These are phyloP conservation scores for Proales similis DNA, from an alignment of 1,140 invertebrate genomes.

Conservation along the genomic window DNA sequence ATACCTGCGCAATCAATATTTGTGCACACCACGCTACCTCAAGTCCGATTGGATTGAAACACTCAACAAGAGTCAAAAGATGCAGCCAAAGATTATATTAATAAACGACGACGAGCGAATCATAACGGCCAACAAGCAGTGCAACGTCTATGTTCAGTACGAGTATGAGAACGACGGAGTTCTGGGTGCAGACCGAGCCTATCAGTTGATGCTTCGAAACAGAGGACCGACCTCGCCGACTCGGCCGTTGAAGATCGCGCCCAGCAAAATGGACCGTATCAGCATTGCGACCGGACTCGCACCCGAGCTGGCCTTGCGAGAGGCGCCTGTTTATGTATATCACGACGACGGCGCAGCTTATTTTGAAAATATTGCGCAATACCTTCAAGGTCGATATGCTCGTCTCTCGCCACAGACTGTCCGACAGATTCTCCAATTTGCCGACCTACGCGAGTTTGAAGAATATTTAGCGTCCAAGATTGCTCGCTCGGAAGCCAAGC, in stretches of 20 bases:
- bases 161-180: conserved; percentile 32
- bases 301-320: conserved; percentile 1
- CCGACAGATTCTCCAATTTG: conserved; percentile 25
- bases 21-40: conserved; percentile 13
- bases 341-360: conserved; percentile 20
- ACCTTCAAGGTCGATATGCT: background rate
- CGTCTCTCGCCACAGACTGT: conserved; percentile 29
- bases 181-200: conserved; percentile 17
- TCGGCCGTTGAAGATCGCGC: conserved; percentile 21
- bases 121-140: conserved; percentile 10
- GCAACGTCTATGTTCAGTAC: conserved; percentile 36
- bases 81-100: conserved; percentile 25
- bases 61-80: conserved; percentile 4
- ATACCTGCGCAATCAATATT: conserved; percentile 35
- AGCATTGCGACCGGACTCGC: background rate
- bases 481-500: conserved; percentile 11
- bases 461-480: conserved; percentile 31
- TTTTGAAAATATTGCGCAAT: conserved; percentile 38
- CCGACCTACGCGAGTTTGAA: conserved; percentile 10
- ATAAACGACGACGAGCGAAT: conserved; percentile 35
- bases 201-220: conserved; percentile 26
- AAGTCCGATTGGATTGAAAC: conserved; percentile 19
- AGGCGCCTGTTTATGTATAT: conserved; percentile 36
- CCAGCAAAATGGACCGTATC: background rate
- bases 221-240: conserved; percentile 5